phyloP scores from a whole-genome alignment of 2,113 vertebrate species.

The Catagonus wagneri region DNA sequence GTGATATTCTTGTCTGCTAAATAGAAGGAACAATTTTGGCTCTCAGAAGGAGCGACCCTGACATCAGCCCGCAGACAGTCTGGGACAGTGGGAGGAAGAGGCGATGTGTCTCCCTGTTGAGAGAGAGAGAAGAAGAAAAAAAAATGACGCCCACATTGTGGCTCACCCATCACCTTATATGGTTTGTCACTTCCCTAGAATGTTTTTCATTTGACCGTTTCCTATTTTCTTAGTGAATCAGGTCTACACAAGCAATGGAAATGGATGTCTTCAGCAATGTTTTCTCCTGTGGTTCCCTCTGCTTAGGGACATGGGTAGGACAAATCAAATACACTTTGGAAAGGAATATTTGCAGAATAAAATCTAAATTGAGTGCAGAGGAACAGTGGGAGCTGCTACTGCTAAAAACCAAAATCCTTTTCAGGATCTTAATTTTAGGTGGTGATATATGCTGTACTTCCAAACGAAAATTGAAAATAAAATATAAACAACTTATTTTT shows the following conservation, averaged over 20 bases:
- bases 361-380: not conserved
- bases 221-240: constrained; percentile 88
- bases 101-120: constrained; percentile 86
- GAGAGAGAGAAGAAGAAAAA: constrained; percentile 64
- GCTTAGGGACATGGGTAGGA: constrained; percentile 64
- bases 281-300: constrained; percentile 77
- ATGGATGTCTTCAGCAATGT: constrained; percentile 70
- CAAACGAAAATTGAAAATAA: constrained; percentile 23
- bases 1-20: constrained; percentile 83
- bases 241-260: constrained; percentile 75
- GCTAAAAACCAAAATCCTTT: not conserved
- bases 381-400: not conserved
- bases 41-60: constrained; percentile 88
- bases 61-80: constrained; percentile 95
- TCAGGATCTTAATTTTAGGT: not conserved
- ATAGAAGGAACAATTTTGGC: constrained; percentile 93
- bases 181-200: constrained; percentile 84
- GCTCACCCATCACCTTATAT: constrained; percentile 81
- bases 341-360: constrained; percentile 61
- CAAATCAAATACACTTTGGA: constrained; percentile 71
- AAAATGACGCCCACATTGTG: constrained; percentile 85
- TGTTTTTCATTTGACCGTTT: constrained; percentile 83
- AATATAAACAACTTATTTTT: not conserved
- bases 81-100: constrained; percentile 85
- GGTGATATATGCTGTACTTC: not conserved